Percentiles rank a stretch among this genome's conserved stretches.
Conservation (phyloP, 2,113 vertebrate species). For the Coturnix japonica region DNA sequence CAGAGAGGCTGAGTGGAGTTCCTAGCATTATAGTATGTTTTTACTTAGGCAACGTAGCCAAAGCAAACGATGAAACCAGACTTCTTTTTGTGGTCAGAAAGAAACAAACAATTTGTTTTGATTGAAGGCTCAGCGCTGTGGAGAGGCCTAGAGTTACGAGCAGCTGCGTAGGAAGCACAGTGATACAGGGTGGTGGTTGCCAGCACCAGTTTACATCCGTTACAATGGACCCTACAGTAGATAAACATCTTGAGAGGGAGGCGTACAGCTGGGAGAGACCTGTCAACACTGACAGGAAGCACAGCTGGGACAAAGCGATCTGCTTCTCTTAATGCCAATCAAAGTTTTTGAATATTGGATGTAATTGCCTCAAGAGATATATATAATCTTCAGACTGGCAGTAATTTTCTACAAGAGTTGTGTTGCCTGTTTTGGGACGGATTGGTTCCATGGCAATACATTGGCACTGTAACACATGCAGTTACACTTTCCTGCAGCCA, state of each 20-base stretch:
- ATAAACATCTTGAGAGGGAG: background rate
- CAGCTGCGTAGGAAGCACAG: conserved; percentile 21
- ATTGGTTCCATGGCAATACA: fast-evolving
- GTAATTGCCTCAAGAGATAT: background rate
- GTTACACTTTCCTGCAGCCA: background rate
- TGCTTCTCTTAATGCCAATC: background rate
- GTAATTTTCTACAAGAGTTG: background rate
- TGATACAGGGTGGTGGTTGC: background rate
- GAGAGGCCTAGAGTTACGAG: background rate
- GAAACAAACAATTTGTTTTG: conserved; percentile 68
- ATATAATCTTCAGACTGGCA: background rate
- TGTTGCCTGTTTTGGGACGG: background rate
- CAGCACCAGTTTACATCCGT: background rate
- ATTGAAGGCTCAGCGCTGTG: conserved; percentile 35
- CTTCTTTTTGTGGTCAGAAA: conserved; percentile 58
- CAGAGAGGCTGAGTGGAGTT: background rate
- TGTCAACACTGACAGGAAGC: background rate
- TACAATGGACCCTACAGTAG: fast-evolving
- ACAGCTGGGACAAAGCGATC: background rate
- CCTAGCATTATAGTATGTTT: conserved; percentile 12
- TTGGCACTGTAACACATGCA: background rate
- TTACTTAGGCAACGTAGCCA: background rate
- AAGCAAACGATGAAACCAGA: conserved; percentile 61
- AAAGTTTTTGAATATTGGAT: background rate
- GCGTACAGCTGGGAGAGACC: background rate